A percentile compares a stretch with the other conserved stretches of the same genome.
These are phyloP conservation scores for Regulus satrapa DNA, from an alignment of 2,113 vertebrate species.

Conservation along the genomic window DNA sequence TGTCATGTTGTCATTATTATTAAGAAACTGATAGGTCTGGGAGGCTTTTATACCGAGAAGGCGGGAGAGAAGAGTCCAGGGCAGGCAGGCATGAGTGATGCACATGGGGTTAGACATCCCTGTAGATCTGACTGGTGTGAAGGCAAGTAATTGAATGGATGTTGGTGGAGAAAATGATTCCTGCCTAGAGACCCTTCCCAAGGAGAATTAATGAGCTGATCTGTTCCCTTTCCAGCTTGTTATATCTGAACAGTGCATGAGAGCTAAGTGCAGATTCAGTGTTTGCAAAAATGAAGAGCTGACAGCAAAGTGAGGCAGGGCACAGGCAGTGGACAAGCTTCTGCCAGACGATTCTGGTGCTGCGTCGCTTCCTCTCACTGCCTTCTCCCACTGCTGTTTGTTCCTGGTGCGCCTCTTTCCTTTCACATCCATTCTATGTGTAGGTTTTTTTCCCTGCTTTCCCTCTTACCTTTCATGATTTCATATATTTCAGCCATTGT, in stretches of 20 bases:
- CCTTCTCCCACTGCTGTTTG: not conserved
- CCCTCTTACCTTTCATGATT: not conserved
- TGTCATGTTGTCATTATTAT: constrained; percentile 62
- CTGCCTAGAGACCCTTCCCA: constrained; percentile 60
- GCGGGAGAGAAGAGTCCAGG: constrained; percentile 2
- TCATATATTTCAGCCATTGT: not conserved
- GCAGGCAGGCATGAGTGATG: constrained; percentile 57
- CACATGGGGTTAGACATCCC: constrained; percentile 36
- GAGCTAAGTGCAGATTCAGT: constrained; percentile 18
- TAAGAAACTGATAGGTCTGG: constrained; percentile 40
- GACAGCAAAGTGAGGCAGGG: not conserved
- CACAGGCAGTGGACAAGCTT: not conserved
- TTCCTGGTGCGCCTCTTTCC: not conserved
- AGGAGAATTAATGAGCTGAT: constrained; percentile 24
- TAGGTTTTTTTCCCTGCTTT: not conserved
- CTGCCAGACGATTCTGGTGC: not conserved
- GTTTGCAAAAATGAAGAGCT: constrained; percentile 15
- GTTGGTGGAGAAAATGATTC: constrained; percentile 52
- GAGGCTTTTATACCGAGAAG: constrained; percentile 28
- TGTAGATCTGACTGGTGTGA: constrained; percentile 56
- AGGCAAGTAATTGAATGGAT: constrained; percentile 58
- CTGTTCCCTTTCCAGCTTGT: constrained; percentile 37
- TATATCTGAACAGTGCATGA: not conserved
- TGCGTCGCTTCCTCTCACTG: not conserved
- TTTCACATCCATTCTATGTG: not conserved